Conservation (phyloP, 53 echinoderm and acorn worm species). For the Glandiceps talaboti region DNA sequence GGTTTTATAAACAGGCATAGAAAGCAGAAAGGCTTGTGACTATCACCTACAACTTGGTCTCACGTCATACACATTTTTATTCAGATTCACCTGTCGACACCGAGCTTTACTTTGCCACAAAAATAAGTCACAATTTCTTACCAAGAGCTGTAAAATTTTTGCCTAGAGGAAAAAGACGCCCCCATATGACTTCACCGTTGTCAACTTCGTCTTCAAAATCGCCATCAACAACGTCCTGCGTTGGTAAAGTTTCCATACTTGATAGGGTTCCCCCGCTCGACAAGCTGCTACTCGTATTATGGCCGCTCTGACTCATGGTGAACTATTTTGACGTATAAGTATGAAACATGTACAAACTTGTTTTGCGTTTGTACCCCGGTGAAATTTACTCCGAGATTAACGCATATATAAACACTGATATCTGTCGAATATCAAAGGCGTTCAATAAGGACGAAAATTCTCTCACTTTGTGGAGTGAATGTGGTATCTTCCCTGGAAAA, state of each 20-base stretch:
- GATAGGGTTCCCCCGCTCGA: slow-evolving; percentile 61
- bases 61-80: too few species aligned
- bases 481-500: too few species aligned
- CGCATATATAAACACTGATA: too few species aligned
- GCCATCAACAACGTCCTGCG: slow-evolving; percentile 61
- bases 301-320: slow-evolving; percentile 39
- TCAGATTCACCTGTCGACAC: too few species aligned
- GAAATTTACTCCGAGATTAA: too few species aligned
- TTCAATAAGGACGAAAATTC: too few species aligned
- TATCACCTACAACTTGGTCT: too few species aligned
- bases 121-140: slow-evolving; percentile 11
- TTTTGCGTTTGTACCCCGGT: not conserved
- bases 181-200: slow-evolving; percentile 47
- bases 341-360: not conserved
- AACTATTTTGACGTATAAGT: not conserved
- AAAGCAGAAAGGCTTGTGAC: too few species aligned
- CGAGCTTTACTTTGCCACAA: not conserved
- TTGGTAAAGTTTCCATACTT: slow-evolving; percentile 88
- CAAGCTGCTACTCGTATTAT: slow-evolving; percentile 59
- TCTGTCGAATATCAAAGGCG: too few species aligned
- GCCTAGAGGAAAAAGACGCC: slow-evolving; percentile 58
- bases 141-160: slow-evolving; percentile 53
- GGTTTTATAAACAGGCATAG: too few species aligned
- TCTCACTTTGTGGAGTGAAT: too few species aligned
- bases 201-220: slow-evolving; percentile 29